Conservation (phyloP, 2,113 vertebrate species). For the Paraplagusia blochii region DNA sequence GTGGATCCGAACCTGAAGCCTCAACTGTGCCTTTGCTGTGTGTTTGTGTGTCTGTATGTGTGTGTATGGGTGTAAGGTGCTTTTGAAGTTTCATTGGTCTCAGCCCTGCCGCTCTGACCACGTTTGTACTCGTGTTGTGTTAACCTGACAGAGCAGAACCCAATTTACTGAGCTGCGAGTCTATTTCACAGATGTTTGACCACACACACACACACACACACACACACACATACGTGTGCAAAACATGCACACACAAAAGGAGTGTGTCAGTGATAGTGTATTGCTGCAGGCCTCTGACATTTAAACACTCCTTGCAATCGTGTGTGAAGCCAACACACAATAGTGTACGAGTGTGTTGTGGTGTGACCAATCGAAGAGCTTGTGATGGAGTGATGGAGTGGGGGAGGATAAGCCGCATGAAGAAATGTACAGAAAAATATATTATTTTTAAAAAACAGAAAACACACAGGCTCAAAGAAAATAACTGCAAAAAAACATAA, state of each 20-base stretch:
- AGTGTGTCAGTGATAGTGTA: slow-evolving; percentile 43
- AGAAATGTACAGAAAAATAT: not conserved
- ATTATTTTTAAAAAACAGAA: not conserved
- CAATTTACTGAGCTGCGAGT: slow-evolving; percentile 63
- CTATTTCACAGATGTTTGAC: slow-evolving; percentile 70
- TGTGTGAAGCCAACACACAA: slow-evolving; percentile 9
- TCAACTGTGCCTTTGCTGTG: not conserved
- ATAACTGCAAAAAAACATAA: not conserved
- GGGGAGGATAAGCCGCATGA: not conserved
- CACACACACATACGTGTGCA: slow-evolving; percentile 26
- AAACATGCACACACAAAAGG: too few relatives aligned
- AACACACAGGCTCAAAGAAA: not conserved
- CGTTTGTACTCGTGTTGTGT: slow-evolving; percentile 63
- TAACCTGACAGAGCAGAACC: slow-evolving; percentile 66
- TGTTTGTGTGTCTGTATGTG: slow-evolving; percentile 12
- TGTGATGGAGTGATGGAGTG: slow-evolving; percentile 1
- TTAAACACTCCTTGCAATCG: slow-evolving; percentile 53
- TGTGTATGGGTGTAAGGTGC: slow-evolving; percentile 7
- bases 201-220: slow-evolving; percentile 44
- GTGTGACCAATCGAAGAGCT: slow-evolving; percentile 22
- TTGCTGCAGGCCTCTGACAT: slow-evolving; percentile 56
- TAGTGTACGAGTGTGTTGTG: not conserved
- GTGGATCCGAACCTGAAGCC: too few relatives aligned
- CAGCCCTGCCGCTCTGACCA: slow-evolving; percentile 40
- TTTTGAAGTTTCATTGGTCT: slow-evolving; percentile 56